Evolutionary conservation across 1,140 invertebrate species (phyloP), one percentile per base, ranked within the genome.

Genomic region (Neelides sp.): DNA sequence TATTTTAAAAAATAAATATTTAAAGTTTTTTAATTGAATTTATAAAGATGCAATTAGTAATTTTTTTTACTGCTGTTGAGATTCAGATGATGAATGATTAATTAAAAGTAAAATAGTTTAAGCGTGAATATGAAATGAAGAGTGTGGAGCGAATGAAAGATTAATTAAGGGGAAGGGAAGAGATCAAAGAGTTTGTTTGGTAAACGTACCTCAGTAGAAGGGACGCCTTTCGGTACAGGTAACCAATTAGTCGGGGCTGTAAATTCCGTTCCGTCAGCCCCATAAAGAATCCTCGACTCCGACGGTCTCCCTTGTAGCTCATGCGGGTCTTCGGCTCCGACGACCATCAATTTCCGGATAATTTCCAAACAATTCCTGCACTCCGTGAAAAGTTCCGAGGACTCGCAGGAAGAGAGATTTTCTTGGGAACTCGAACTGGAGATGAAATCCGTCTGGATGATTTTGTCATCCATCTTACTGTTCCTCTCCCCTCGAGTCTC

Each of bases 381-480:
- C 41, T 59, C 58, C 5, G 48, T 54, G 22, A 56, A 59, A 8
- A 59, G 37, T 22, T 59, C 58, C 2, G 57, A 52, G n/a, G 58
- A 59, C 7, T 50, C 48, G 5, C 28, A 24, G 42, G 26, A 30
- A n/a, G 51, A 54, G 20, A 59, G 30, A 23, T 56, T 59, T 39
- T 59, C 58, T 0, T 47, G 45, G 19, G 58, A 59, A 22, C 44
- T 32, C 10, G 26, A 47, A 23, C 50, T 54, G 12, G 20, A 36
- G n/a, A 8, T n/a, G 28, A 59, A 59, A 47, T 59, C 58, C 15
- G 58, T 59, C 30, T 59, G 58, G 40, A 54, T 59, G 13, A 59
- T 41, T 59, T 59, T 59, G 32, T 59, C 58, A 49, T 59, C 58
- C 43, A 50, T 55, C 36, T 40, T 45, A 27, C 26, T 44, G 27